Evolutionary conservation across 2,888 invertebrate species (phyloP), one percentile per base, ranked within the genome.

Genomic region (Trichogramma dendrolimi): DNA sequence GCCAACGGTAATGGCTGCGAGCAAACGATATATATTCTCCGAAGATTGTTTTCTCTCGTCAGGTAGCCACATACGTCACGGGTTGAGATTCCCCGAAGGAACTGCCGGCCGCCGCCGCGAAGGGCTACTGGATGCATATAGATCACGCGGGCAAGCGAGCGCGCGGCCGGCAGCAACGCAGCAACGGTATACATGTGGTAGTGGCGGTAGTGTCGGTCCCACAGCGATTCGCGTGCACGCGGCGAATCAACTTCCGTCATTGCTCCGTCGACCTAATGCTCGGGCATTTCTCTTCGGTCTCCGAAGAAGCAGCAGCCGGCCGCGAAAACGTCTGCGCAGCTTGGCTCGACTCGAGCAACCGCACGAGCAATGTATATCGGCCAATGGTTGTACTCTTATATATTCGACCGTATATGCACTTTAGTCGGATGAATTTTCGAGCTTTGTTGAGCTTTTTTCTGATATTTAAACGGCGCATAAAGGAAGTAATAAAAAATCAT

Each of bases 31-130:
- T 27, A 27, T 73, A 75, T 79, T 73, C 72, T 73, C 27, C 75
- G 75, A 78, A 79, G 78, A 79, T 79, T 79, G 79, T 79, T 78
- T 78, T 78, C 77, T 77, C 78, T 77, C 77, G 76, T 77, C 79
- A 79, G 78, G 78, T 79, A 76, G 78, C 77, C 77, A 74, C 78
- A 79, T 79, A 78, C 75, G 78, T 79, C 78, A 78, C 71, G 71
- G 63, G 69, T 27, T 27, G n/a, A 58, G 65, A 75, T 73, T 76
- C 78, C 75, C 76, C 67, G 50, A 73, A 72, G 77, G 64, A 71
- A 69, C 38, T 27, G 70, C 71, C 71, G 71, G 70, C 71, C 69
- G 71, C 68, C 64, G 63, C 66, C 66, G 68, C 69, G 69, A 70
- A 69, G 71, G 74, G 73, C 75, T 72, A 74, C 73, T 70, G 71